Evolutionary conservation across 2,113 vertebrate genomes (phyloP).

Genomic region (Kobus ellipsiprymnus): DNA sequence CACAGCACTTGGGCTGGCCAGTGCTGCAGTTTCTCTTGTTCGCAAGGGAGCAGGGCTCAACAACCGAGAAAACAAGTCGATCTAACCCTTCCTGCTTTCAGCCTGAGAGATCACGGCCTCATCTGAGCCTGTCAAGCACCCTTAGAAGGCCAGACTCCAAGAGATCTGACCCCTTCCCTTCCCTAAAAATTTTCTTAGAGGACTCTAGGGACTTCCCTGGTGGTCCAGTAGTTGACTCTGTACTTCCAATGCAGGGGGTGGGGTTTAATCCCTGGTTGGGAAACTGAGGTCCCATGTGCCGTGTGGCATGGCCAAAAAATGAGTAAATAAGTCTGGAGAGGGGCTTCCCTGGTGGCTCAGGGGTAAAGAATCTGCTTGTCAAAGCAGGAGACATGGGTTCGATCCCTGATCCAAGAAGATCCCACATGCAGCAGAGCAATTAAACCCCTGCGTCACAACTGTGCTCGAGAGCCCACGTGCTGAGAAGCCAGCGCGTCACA

Average conservation of each 20-base stretch:
- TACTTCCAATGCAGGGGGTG: neutral
- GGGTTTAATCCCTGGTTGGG: neutral
- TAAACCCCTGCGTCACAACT: neutral
- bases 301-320: neutral
- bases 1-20: neutral
- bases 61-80: neutral
- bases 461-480: neutral
- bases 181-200: neutral
- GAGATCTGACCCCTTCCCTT: neutral
- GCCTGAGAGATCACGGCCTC: neutral
- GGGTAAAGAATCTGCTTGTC: neutral
- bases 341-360: neutral
- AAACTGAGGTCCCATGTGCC: neutral
- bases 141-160: neutral
- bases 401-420: neutral
- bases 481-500: neutral
- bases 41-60: neutral
- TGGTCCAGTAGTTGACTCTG: neutral
- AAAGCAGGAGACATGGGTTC: neutral
- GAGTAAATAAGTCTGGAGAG: neutral
- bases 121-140: neutral
- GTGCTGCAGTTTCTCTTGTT: rapidly evolving
- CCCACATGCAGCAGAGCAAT: neutral
- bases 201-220: neutral
- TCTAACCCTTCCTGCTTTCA: neutral